Evolutionary conservation across 2,888 invertebrate genomes (phyloP), one percentile per base, ranked within the genome.

Genomic region (Willowsia nigromaculata): DNA sequence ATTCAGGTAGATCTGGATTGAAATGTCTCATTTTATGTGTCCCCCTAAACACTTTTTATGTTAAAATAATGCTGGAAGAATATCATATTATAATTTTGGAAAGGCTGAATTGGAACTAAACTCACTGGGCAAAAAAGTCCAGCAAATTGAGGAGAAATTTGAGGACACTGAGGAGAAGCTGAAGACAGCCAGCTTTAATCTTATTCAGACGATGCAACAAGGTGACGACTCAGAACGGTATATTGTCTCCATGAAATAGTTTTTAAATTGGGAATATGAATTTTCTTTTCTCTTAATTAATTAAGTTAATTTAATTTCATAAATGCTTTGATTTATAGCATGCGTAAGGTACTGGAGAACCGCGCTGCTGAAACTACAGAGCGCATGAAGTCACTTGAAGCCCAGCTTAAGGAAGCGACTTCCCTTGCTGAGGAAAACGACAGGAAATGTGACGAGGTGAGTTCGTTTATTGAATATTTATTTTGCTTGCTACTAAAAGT

Each of bases 261-360:
- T n/a, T n/a, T n/a, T n/a, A n/a, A n/a, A n/a, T n/a, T n/a, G n/a
- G n/a, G n/a, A n/a, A n/a, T n/a, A n/a, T n/a, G n/a, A n/a, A n/a
- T n/a, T n/a, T n/a, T n/a, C n/a, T n/a, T n/a, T n/a, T n/a, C n/a
- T n/a, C n/a, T n/a, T n/a, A n/a, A n/a, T n/a, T n/a, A n/a, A n/a
- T n/a, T n/a, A n/a, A n/a, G n/a, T n/a, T n/a, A n/a, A n/a, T n/a
- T n/a, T n/a, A n/a, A n/a, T n/a, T n/a, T n/a, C n/a, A n/a, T n/a
- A n/a, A n/a, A n/a, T n/a, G n/a, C n/a, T n/a, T n/a, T n/a, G n/a
- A n/a, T n/a, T n/a, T n/a, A n/a, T n/a, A n/a, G 95, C 93, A 95
- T 95, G 93, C 95, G 96, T 93, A 96, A 96, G 94, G 95, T 95
- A 91, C 94, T 96, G 93, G 96, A 96, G 94, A 96, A 95, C 94